Percentiles rank a stretch among this genome's conserved stretches.
phyloP scores from a whole-genome alignment of 1,140 invertebrate species.

The Panagrolaimus sp. region DNA sequence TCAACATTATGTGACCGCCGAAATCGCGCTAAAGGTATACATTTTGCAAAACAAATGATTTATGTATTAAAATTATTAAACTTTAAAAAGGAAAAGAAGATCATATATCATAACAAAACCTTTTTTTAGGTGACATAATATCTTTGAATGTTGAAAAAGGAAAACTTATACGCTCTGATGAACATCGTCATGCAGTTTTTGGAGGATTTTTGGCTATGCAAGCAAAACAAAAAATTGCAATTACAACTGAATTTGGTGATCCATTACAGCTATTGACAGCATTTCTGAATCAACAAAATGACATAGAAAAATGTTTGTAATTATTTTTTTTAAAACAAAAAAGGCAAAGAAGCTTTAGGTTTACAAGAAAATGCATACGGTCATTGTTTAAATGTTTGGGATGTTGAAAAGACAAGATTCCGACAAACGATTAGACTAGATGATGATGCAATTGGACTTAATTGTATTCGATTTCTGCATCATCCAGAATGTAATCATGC shows the following conservation, averaged over 20 bases:
- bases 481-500: slow-evolving; percentile 38
- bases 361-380: slow-evolving; percentile 28
- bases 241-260: slow-evolving; percentile 82
- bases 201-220: slow-evolving; percentile 75
- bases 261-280: slow-evolving; percentile 61
- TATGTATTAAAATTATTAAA: background rate
- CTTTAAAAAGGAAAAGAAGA: background rate
- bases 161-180: too few relatives aligned
- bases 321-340: background rate
- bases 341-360: background rate
- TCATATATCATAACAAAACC: background rate
- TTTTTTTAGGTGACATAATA: background rate
- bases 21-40: background rate
- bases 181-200: slow-evolving; percentile 20
- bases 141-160: background rate
- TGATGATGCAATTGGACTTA: slow-evolving; percentile 30
- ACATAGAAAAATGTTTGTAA: slow-evolving; percentile 3
- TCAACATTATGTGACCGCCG: background rate
- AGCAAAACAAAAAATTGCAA: slow-evolving; percentile 79
- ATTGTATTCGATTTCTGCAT: slow-evolving; percentile 40
- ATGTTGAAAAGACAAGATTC: slow-evolving; percentile 25
- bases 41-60: background rate
- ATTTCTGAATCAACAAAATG: slow-evolving; percentile 4
- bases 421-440: slow-evolving; percentile 26
- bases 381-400: slow-evolving; percentile 38